Conservation (phyloP, 2,888 invertebrate genomes). For the Iselma pallidipennis region DNA sequence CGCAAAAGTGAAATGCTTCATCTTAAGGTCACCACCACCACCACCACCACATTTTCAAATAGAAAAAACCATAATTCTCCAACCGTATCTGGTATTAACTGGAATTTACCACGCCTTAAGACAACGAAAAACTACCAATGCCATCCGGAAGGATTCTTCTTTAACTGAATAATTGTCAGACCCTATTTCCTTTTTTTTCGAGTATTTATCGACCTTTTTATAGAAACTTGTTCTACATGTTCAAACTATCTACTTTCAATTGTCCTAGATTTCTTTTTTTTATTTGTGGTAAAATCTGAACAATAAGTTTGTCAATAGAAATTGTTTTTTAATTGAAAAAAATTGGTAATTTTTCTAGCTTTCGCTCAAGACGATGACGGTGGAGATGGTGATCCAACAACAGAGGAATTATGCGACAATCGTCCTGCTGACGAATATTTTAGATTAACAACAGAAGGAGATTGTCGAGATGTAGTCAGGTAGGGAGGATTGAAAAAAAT, state of each 20-base stretch:
- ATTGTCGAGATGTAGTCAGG: conserved; percentile 94
- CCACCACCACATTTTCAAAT: too few species aligned
- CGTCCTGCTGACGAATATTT: conserved; percentile 92
- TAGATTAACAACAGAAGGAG: conserved; percentile 79
- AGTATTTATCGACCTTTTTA: conserved; percentile 11
- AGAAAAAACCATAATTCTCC: not conserved
- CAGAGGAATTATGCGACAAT: conserved; percentile 85
- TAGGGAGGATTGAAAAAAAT: conserved; percentile 48
- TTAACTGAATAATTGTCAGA: not conserved
- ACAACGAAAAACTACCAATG: not conserved
- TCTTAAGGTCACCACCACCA: not conserved
- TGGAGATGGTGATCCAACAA: conserved; percentile 63
- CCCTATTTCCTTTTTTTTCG: not conserved
- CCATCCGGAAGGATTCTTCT: not conserved
- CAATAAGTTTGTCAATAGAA: conserved; percentile 13
- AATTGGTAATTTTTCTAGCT: conserved; percentile 50
- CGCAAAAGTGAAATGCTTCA: not conserved
- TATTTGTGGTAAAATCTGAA: conserved; percentile 15
- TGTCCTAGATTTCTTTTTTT: conserved; percentile 40
- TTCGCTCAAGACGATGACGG: conserved; percentile 70
- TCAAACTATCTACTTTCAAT: conserved; percentile 37
- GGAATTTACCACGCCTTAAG: not conserved
- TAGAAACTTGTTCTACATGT: conserved; percentile 40
- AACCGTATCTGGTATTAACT: not conserved
- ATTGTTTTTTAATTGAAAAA: conserved; percentile 4